Conservation (phyloP, 2,113 vertebrate genomes). For the Gymnarchus niloticus region DNA sequence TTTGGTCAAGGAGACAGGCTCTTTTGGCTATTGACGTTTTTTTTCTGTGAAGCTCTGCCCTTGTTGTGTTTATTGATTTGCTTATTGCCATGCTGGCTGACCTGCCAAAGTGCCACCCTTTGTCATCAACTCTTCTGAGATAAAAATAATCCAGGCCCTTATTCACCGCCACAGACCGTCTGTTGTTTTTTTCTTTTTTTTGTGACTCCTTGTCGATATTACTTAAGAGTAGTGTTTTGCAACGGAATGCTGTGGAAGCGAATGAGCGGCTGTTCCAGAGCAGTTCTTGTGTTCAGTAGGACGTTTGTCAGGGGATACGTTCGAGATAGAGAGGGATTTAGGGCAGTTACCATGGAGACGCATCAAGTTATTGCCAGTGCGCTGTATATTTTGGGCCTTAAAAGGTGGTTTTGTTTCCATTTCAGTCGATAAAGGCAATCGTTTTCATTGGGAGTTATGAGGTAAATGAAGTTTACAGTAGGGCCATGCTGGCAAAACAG, state of each 20-base stretch:
- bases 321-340: not conserved
- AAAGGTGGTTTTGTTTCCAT: not conserved
- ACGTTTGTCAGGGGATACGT: not conserved
- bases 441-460: not conserved
- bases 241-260: not conserved
- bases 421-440: not conserved
- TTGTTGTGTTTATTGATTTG: not conserved
- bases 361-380: not conserved
- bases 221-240: no score
- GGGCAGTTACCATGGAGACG: not conserved
- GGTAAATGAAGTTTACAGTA: not conserved
- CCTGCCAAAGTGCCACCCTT: not conserved
- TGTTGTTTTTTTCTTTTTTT: no score
- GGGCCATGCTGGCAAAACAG: not conserved
- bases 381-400: not conserved
- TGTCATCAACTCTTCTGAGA: not conserved
- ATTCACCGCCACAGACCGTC: not conserved
- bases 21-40: not conserved
- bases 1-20: not conserved
- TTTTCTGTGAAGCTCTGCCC: not conserved
- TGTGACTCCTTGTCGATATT: no score
- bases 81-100: not conserved
- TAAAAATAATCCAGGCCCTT: not conserved
- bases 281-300: not conserved
- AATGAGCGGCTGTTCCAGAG: not conserved